Conservation (phyloP, 2,797 vertebrate genomes). For the Neomorphus geoffroyi region DNA sequence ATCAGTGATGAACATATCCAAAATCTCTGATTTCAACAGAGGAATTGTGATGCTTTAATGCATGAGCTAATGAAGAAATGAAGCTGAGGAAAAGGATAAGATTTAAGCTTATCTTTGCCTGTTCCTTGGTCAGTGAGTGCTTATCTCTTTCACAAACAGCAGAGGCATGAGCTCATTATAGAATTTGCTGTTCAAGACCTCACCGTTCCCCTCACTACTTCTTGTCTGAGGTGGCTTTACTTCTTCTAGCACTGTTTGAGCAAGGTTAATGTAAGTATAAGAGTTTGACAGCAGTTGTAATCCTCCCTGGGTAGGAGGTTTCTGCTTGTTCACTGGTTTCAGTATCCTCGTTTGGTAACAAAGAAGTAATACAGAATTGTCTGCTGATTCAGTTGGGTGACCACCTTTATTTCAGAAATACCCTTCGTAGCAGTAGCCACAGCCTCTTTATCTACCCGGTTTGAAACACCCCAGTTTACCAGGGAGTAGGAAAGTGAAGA, state of each 20-base stretch:
- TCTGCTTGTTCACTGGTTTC: neutral
- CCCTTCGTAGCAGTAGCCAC: neutral
- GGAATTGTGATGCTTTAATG: neutral
- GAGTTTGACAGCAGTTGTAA: neutral
- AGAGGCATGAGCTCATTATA: conserved; percentile 21
- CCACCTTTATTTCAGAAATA: neutral
- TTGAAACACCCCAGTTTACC: neutral
- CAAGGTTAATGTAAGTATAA: neutral
- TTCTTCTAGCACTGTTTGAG: neutral
- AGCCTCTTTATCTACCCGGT: neutral
- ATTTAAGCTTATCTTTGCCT: conserved; percentile 38
- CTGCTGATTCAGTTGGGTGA: neutral
- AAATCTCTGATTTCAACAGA: neutral
- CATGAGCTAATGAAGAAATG: neutral
- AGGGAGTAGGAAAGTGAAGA: neutral
- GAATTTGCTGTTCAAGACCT: neutral
- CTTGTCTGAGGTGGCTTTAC: neutral
- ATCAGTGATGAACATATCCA: neutral
- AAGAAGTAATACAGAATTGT: neutral
- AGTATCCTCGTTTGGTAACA: neutral
- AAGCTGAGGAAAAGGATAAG: too few relatives aligned
- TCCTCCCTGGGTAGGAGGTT: neutral
- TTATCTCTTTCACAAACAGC: conserved; percentile 35
- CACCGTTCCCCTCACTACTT: neutral
- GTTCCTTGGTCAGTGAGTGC: neutral